Evolutionary conservation across 2,113 vertebrate genomes (phyloP), one percentile per base, ranked within the genome.

Genomic region (Glaucidium brasilianum): DNA sequence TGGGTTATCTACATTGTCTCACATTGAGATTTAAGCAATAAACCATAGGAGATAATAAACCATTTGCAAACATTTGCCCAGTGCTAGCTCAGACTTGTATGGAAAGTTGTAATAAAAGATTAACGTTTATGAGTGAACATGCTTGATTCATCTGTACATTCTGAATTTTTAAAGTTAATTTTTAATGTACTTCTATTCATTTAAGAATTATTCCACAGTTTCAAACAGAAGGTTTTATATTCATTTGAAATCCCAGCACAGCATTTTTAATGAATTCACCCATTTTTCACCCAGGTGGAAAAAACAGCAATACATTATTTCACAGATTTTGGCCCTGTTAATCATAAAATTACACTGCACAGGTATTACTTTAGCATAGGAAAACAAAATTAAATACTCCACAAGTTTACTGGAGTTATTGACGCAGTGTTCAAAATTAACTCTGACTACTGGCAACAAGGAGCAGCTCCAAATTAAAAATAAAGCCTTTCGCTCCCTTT

Each of bases 291-390:
- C 53, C 60, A 96, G 86, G 86, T 72, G 77, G 88, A 60, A 97
- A 94, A 97, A 96, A 43, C n/a, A 97, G 59, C 71, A 89, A 80
- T 88, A 96, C 67, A 27, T 87, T 83, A 92, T 90, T 69, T 88
- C 89, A 92, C 13, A 27, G 85, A 84, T 74, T 96, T 88, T 50
- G 49, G 75, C 72, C 75, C 0, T 27, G 59, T 91, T 97, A 97
- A 97, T 97, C 92, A 97, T 79, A 97, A 97, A 97, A 97, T 96
- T 96, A 94, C 88, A 95, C 77, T 93, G 91, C 87, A 96, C 88
- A 97, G 69, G 90, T 91, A 96, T 95, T 94, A 89, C 94, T 94
- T 96, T 90, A 95, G 78, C 60, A 92, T 26, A 90, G 55, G 73
- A 94, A 97, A 98, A 97, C 85, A 97, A 96, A 97, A 67, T 90